Evolutionary conservation across 2,888 invertebrate genomes (phyloP), one percentile per base, ranked within the genome.

Genomic region (Heterodera filipjevi): DNA sequence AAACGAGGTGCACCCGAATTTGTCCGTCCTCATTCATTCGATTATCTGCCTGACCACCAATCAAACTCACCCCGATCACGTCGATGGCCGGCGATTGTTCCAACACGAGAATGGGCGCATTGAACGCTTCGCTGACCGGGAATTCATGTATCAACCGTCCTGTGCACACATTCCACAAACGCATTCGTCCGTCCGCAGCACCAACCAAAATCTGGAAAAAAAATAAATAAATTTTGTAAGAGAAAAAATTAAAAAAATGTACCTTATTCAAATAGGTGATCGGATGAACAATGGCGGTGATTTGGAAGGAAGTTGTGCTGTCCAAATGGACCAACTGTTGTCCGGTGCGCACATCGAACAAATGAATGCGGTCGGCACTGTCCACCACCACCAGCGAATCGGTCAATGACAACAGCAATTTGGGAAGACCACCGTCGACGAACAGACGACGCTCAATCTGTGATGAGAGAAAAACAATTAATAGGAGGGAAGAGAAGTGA

Each of bases 201-300:
- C 86, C 87, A 22, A 87, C 39, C 1, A 87, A 71, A 59, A 87
- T 80, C 86, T 87, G 6, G 19, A 49, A 49, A 49, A 78, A n/a
- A n/a, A n/a, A n/a, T n/a, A n/a, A n/a, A n/a, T n/a, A n/a, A 68
- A 35, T 74, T 46, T 44, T 19, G 3, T 30, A 22, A 16, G n/a
- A 79, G 10, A 39, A 46, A n/a, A 74, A 66, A 27, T 33, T 5
- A n/a, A 77, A 35, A 10, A 22, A 22, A 10, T 35, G 27, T 33
- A 98, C 92, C 89, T 99, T 99, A 89, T 99, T 98, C 27, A 96
- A 90, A 89, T 98, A 99, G 0, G 97, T 95, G 35, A 93, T 93
- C 0, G 98, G 99, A 91, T 99, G 99, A 78, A 94, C 91, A n/a
- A 96, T 82, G 0, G 94, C 92, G 0, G 94, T 93, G 46, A 97